Base-by-base conservation (phyloP, 2,113 vertebrate genomes). In the Chamaea fasciata region DNA sequence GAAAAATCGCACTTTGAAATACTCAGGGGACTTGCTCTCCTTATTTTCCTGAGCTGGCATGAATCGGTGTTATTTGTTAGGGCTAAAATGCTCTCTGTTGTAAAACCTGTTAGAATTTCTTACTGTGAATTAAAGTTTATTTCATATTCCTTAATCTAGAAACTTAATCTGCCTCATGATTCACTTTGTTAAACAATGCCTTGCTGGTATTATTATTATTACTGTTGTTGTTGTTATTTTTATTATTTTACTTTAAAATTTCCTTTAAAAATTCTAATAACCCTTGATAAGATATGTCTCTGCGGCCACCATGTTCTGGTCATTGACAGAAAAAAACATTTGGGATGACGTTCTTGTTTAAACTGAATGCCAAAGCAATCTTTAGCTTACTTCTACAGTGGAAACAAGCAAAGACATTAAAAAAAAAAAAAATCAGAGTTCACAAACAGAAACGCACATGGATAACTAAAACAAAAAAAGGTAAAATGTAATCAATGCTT, bases 401-500 rank as follows among this genome's bases (percentile, higher is more conserved):
- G 11, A 13, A 79, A 53, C 3, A 18, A 90, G 62, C 19, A 67
- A 78, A 94, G 68, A 13, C 11, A 82, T 22, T 21, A 63, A 35
- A 77, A 35, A 77, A 83, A 50, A 80, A n/a, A 79, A 83, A 62
- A 80, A 50, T 24, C 30, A 19, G 46, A 74, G 33, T 90, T 73
- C 73, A 62, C 76, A 52, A 73, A 85, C 23, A 81, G 47, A 90
- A 93, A 77, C 6, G 11, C 56, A 28, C 78, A 92, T 60, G 49
- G 56, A 74, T 52, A 93, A 60, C 50, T 71, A n/a, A 90, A 92
- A 37, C 18, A 93, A 55, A 93, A 94, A 94, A 91, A 92, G 37
- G 71, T 74, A 96, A 97, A 94, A 85, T 55, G 64, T 95, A 96
- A 95, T 94, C 70, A 89, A 95, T 94, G 81, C 88, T 97, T 97